A percentile compares a stretch with the other conserved stretches of the same genome.
These are phyloP conservation scores for Caenorhabditis drosophilae DNA, from an alignment of 2,888 invertebrate genomes.

Conservation along the genomic window DNA sequence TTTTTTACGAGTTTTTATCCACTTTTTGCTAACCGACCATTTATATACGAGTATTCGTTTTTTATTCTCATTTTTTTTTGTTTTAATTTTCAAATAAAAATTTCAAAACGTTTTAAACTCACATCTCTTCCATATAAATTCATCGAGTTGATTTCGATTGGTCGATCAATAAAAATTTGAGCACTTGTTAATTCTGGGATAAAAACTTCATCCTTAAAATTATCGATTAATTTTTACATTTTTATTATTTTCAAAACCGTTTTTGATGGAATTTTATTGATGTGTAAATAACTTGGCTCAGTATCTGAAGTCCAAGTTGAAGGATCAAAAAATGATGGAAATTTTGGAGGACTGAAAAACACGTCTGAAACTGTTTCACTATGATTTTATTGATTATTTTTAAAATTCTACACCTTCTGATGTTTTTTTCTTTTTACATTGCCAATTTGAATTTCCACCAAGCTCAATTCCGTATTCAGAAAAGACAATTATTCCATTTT, in stretches of 20 bases:
- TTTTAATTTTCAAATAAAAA: no score
- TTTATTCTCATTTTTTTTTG: neutral
- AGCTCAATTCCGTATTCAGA: constrained; percentile 23
- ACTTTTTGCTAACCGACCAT: constrained; percentile 1
- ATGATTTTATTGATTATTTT: no score
- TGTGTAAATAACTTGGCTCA: constrained; percentile 22
- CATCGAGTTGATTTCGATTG: constrained; percentile 16
- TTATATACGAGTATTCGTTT: constrained; percentile 24
- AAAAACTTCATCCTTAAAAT: constrained; percentile 5
- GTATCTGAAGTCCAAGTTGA: constrained; percentile 21
- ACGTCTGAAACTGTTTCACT: constrained; percentile 21
- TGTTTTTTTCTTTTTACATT: constrained; percentile 21
- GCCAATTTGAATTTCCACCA: constrained; percentile 18
- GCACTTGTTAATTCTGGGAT: constrained; percentile 1
- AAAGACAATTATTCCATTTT: constrained; percentile 32
- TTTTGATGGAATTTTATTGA: constrained; percentile 36
- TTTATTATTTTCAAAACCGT: constrained; percentile 1
- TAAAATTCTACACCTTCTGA: no score
- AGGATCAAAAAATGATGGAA: constrained; percentile 30
- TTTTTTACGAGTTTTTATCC: neutral
- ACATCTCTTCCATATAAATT: constrained; percentile 16
- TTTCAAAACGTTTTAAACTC: constrained; percentile 8
- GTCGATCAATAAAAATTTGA: constrained; percentile 24
- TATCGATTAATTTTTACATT: no score
- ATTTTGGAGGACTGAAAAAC: constrained; percentile 16